Conservation (phyloP, 2,113 vertebrate species). For the Perognathus longimembris region DNA sequence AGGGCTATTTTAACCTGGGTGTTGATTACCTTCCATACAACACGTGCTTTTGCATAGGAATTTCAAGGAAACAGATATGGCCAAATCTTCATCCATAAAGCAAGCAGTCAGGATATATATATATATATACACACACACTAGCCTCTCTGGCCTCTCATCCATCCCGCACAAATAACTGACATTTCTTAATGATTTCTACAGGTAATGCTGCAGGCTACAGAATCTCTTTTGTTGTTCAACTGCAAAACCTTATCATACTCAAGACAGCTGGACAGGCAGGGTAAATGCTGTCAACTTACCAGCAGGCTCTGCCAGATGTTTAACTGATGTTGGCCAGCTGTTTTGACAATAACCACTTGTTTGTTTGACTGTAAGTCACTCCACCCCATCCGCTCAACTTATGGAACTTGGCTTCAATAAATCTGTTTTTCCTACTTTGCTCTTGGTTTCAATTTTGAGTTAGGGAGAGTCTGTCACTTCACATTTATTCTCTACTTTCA, state of each 20-base stretch:
- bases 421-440: not conserved
- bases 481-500: not conserved
- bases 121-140: not conserved
- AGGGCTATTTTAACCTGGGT: constrained; percentile 70
- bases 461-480: not conserved
- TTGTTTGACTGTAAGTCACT: not conserved
- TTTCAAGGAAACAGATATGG: not conserved
- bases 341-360: constrained; percentile 27
- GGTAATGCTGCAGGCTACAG: not conserved
- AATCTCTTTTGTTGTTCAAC: not conserved
- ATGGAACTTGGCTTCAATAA: not conserved
- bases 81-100: not conserved
- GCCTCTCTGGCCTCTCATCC: not conserved
- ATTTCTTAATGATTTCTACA: constrained; percentile 21
- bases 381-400: not conserved
- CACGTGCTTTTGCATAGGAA: constrained; percentile 13
- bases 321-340: constrained; percentile 1
- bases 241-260: not conserved
- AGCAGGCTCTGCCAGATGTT: constrained; percentile 36
- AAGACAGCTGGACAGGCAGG: not conserved
- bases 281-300: not conserved
- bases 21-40: constrained; percentile 73
- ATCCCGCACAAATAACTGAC: constrained; percentile 24
- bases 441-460: not conserved
- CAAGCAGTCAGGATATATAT: not conserved